Evolutionary conservation across 1,140 invertebrate genomes (phyloP).

Genomic region (Cyclargus thomasi): DNA sequence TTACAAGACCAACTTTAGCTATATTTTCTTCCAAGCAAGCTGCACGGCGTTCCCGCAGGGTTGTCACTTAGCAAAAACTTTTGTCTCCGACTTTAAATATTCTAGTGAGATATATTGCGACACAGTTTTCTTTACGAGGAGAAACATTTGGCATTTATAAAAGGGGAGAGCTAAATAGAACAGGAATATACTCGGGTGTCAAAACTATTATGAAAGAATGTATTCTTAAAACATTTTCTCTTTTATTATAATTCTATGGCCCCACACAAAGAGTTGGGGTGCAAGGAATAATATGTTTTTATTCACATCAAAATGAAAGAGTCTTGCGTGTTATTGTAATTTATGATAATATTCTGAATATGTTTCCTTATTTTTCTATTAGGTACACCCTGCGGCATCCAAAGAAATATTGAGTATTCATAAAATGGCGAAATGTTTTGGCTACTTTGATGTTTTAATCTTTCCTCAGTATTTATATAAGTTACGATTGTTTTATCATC

Average conservation of each 20-base stretch:
- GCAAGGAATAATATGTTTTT: not conserved
- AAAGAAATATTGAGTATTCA: not conserved
- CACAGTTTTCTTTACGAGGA: not conserved
- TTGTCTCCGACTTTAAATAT: conserved; percentile 5
- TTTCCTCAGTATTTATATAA: no score
- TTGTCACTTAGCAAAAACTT: conserved; percentile 10
- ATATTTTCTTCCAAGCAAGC: conserved; percentile 7
- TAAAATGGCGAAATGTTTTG: not conserved
- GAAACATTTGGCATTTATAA: conserved; percentile 7
- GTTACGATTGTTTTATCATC: no score
- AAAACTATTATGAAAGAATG: not conserved
- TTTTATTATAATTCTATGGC: not conserved
- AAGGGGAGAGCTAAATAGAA: not conserved
- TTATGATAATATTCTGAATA: not conserved
- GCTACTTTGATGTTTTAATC: not conserved
- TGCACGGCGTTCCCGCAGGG: conserved; percentile 1
- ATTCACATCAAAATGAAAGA: conserved; percentile 1
- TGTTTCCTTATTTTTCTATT: not conserved
- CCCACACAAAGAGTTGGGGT: not conserved
- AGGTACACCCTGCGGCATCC: not conserved
- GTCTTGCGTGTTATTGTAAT: not conserved
- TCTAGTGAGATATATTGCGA: conserved; percentile 6
- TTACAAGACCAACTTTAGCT: conserved; percentile 11
- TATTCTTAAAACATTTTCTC: not conserved
- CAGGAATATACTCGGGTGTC: not conserved